Percentiles rank a stretch among this genome's conserved stretches.
Conservation (phyloP, 2,113 vertebrate genomes). For the pig (Sus scrofa) region T2T-Sscrofa CM000813.6:126172001-126172500, state of each 20-base stretch:
- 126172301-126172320: neutral
- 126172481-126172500: neutral
- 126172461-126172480: neutral
- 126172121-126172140: neutral
- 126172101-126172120: neutral
- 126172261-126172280: neutral
- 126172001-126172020: neutral
- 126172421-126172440: neutral
- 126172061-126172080: neutral
- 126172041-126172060: neutral
- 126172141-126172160: neutral
- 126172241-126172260: accelerated
- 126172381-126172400: neutral
- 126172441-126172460: neutral
- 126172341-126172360: neutral
- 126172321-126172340: neutral
- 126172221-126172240: too few relatives aligned
- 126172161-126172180: neutral
- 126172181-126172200: neutral
- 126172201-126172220: neutral
- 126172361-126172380: neutral
- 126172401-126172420: neutral
- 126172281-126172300: neutral
- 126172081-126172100: neutral
- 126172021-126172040: neutral